Evolutionary conservation across 2,113 vertebrate genomes (phyloP).

Genomic region (Recurvirostra avosetta): DNA sequence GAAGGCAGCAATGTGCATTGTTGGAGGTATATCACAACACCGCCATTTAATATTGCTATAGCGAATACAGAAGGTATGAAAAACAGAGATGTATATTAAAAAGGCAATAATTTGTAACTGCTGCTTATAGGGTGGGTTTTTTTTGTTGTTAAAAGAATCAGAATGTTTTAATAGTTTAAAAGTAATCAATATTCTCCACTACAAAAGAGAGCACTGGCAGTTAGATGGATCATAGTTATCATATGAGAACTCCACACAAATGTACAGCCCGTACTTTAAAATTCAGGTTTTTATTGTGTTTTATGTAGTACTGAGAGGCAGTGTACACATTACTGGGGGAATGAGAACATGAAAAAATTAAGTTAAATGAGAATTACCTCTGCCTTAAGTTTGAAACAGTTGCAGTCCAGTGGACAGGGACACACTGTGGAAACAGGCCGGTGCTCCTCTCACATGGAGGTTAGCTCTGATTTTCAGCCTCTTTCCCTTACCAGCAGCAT

Average conservation of each 20-base stretch:
- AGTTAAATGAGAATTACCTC: neutral
- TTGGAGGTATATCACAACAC: neutral
- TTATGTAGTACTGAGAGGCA: neutral
- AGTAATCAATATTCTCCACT: neutral
- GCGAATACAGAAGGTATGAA: neutral
- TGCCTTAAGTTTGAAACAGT: neutral
- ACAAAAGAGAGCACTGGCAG: neutral
- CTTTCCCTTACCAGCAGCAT: neutral
- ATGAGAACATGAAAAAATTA: neutral
- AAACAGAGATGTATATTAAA: neutral
- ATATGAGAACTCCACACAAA: neutral
- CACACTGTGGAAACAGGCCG: neutral
- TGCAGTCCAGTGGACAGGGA: neutral
- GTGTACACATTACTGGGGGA: neutral
- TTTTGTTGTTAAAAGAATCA: neutral
- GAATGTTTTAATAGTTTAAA: neutral
- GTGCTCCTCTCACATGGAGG: fast-evolving
- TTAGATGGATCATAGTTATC: neutral
- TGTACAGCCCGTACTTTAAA: neutral
- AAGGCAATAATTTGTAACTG: neutral
- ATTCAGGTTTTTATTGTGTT: neutral
- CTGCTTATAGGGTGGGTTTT: neutral
- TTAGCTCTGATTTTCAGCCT: neutral
- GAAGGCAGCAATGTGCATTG: neutral
- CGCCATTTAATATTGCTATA: neutral